Conservation (phyloP, 2,888 invertebrate species). For the Drosophila affinis region DNA sequence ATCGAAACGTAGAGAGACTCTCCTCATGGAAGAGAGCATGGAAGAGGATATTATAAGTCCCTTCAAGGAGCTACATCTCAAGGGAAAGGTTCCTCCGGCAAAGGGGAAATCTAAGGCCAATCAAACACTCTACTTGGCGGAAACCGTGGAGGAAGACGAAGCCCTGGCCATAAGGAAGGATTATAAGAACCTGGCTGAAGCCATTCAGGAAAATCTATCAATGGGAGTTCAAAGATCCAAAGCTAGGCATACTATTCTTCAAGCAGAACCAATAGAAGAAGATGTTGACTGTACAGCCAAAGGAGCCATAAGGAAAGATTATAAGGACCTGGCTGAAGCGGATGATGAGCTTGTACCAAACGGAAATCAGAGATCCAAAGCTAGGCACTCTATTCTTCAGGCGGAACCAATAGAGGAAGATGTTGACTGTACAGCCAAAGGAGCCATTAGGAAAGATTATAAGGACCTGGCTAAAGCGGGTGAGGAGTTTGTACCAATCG, state of each 20-base stretch:
- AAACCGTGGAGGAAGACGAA: slow-evolving; percentile 11
- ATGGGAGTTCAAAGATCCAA: background rate
- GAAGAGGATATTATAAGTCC: background rate
- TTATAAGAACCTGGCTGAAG: background rate
- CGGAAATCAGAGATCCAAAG: no score
- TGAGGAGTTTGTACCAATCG: no score
- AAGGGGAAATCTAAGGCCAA: background rate
- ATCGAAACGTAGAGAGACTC: background rate
- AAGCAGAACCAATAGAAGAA: background rate
- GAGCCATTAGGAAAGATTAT: background rate
- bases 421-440: no score
- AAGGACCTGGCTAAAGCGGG: no score
- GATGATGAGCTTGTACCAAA: no score
- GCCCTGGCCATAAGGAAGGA: background rate
- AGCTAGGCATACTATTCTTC: background rate
- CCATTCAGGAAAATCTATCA: background rate
- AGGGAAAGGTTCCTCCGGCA: background rate
- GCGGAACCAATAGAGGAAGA: background rate
- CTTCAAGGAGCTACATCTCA: background rate
- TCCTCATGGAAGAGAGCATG: background rate
- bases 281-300: background rate
- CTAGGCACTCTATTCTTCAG: slow-evolving; percentile 9
- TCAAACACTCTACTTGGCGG: slow-evolving; percentile 10
- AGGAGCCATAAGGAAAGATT: no score
- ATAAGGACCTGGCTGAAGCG: no score